Percentiles rank a stretch among this genome's conserved stretches.
These are phyloP conservation scores for Conchocele bisecta DNA, from an alignment of 2,888 invertebrate genomes.

Conservation along the genomic window DNA sequence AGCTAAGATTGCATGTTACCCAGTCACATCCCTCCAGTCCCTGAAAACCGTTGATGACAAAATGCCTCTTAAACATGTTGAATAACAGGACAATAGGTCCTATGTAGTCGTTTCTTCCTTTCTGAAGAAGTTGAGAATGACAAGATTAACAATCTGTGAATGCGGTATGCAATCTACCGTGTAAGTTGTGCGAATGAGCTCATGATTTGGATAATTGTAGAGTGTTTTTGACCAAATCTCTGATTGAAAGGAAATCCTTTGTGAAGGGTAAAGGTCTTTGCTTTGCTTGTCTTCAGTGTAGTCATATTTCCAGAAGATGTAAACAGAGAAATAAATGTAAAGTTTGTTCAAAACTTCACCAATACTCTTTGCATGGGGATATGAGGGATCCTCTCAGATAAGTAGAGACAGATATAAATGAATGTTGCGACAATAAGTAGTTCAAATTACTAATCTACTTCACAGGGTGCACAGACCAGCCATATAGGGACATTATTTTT, in stretches of 20 bases:
- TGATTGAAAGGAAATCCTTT: constrained; percentile 24
- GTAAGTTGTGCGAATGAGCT: too few relatives aligned
- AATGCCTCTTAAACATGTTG: too few relatives aligned
- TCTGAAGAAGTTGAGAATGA: neutral
- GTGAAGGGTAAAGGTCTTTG: constrained; percentile 20
- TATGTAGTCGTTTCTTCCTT: too few relatives aligned
- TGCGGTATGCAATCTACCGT: too few relatives aligned
- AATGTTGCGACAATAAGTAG: too few relatives aligned
- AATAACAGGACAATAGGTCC: too few relatives aligned
- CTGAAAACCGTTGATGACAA: too few relatives aligned
- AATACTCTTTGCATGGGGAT: constrained; percentile 37
- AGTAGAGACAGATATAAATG: too few relatives aligned
- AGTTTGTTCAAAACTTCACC: constrained; percentile 20
- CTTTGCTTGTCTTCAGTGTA: constrained; percentile 24
- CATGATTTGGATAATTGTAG: constrained; percentile 19
- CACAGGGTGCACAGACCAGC: too few relatives aligned
- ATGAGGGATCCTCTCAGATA: neutral
- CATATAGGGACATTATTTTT: too few relatives aligned
- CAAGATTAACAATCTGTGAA: constrained; percentile 5
- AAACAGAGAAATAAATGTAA: constrained; percentile 9
- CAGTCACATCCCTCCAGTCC: constrained; percentile 34
- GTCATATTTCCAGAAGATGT: constrained; percentile 20
- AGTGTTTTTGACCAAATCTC: constrained; percentile 4
- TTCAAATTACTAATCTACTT: too few relatives aligned
- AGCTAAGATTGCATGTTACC: constrained; percentile 52